A percentile compares a stretch with the other conserved stretches of the same genome.
phyloP scores from a whole-genome alignment of 2,113 vertebrate genomes.

The Bufo gargarizans region DNA sequence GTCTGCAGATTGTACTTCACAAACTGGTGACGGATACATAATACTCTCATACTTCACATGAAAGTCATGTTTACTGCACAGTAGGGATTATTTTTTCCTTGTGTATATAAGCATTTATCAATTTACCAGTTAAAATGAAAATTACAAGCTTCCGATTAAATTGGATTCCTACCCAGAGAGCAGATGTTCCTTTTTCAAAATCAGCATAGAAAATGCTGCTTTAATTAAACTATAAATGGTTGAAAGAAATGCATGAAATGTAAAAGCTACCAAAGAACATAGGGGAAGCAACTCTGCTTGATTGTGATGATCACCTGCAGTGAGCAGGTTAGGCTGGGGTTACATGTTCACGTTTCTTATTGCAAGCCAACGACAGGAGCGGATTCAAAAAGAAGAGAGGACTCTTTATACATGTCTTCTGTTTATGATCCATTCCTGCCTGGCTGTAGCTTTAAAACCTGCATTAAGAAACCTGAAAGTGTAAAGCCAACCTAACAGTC shows the following conservation, averaged over 20 bases:
- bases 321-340: not conserved
- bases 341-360: too few species aligned
- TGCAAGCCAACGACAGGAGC: too few species aligned
- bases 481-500: too few species aligned
- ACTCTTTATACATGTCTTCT: too few species aligned
- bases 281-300: not conserved
- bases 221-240: slow-evolving; percentile 34
- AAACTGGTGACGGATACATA: not conserved
- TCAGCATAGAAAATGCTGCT: slow-evolving; percentile 20
- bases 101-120: not conserved
- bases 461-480: too few species aligned
- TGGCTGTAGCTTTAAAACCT: too few species aligned
- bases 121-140: not conserved
- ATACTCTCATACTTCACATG: not conserved
- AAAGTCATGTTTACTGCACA: not conserved
- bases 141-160: not conserved
- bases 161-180: not conserved
- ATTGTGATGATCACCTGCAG: not conserved
- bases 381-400: too few species aligned
- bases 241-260: not conserved
- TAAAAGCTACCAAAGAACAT: not conserved
- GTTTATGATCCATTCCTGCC: too few species aligned
- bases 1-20: too few species aligned
- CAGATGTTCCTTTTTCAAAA: slow-evolving; percentile 31
- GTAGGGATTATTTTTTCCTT: not conserved